phyloP scores from a whole-genome alignment of 1,140 invertebrate genomes.

The Macrotrachela quadricornifera region DNA sequence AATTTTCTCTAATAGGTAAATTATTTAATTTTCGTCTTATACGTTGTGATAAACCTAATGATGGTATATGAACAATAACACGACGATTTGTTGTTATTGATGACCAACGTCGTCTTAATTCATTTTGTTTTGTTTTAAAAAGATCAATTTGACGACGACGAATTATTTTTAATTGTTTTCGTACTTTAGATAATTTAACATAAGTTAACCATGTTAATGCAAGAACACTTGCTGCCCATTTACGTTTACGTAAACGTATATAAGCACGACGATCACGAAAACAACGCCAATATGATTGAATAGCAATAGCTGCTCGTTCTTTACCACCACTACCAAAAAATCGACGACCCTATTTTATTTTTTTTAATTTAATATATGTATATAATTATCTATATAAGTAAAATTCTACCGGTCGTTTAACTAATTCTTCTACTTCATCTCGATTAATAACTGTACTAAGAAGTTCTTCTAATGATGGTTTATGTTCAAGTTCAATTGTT shows the following conservation, averaged over 20 bases:
- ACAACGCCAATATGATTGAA: constrained; percentile 23
- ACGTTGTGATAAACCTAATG: constrained; percentile 20
- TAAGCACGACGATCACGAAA: constrained; percentile 20
- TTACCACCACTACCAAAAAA: constrained; percentile 17
- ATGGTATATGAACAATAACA: constrained; percentile 27
- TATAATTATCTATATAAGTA: background rate
- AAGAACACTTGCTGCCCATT: constrained; percentile 30
- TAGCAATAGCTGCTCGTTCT: constrained; percentile 21
- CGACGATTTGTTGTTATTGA: constrained; percentile 19
- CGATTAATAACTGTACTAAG: constrained; percentile 22
- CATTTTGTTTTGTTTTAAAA: constrained; percentile 6
- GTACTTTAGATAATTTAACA: constrained; percentile 24
- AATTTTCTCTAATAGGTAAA: constrained; percentile 24
- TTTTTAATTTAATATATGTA: background rate
- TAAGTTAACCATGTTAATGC: constrained; percentile 29
- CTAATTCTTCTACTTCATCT: constrained; percentile 24
- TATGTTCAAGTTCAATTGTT: constrained; percentile 24
- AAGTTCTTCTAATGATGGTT: constrained; percentile 18
- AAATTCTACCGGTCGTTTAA: constrained; percentile 21
- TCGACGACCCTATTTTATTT: background rate
- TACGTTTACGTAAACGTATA: constrained; percentile 22
- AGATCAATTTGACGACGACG: constrained; percentile 19
- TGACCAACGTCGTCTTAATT: constrained; percentile 21
- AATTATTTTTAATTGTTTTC: constrained; percentile 18
- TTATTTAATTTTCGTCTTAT: constrained; percentile 21